A percentile compares a stretch with the other conserved stretches of the same genome.
These are phyloP conservation scores for Minunthozetes semirufus DNA, from an alignment of 2,888 invertebrate genomes.

Conservation along the genomic window DNA sequence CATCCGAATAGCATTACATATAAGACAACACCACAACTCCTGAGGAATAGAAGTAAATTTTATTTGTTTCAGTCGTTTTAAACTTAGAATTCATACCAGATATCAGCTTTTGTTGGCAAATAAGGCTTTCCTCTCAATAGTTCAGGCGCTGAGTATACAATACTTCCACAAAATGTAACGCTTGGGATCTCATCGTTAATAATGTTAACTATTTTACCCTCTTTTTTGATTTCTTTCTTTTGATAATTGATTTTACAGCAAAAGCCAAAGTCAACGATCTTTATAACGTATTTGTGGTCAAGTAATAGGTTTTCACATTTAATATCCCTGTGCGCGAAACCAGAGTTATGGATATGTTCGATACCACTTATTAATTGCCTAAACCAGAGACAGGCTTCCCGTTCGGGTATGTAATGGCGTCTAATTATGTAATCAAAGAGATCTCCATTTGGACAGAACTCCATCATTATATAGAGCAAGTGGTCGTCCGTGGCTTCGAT, in stretches of 20 bases:
- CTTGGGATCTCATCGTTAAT: background rate
- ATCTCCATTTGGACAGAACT: background rate
- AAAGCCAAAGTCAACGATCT: slow-evolving; percentile 35
- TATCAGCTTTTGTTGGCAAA: background rate
- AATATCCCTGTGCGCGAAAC: slow-evolving; percentile 32
- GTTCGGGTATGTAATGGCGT: background rate
- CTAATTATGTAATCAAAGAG: slow-evolving; percentile 2
- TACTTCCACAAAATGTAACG: slow-evolving; percentile 9
- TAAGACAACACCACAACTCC: slow-evolving; percentile 6
- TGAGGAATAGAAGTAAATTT: background rate
- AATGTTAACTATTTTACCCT: background rate
- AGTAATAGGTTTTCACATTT: slow-evolving; percentile 35
- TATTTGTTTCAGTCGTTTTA: no score
- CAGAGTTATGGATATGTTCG: slow-evolving; percentile 9
- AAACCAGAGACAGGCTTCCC: slow-evolving; percentile 6
- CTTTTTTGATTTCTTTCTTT: background rate
- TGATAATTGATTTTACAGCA: background rate
- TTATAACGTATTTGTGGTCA: slow-evolving; percentile 20
- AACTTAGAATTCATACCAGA: slow-evolving; percentile 3
- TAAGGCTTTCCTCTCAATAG: slow-evolving; percentile 11
- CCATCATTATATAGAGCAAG: background rate
- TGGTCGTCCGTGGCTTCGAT: background rate
- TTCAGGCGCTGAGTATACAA: slow-evolving; percentile 2
- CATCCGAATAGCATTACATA: slow-evolving; percentile 20
- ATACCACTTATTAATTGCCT: slow-evolving; percentile 14